Evolutionary conservation across 2,797 vertebrate species (phyloP).

Genomic region (Ptychobarbus kaznakovi): DNA sequence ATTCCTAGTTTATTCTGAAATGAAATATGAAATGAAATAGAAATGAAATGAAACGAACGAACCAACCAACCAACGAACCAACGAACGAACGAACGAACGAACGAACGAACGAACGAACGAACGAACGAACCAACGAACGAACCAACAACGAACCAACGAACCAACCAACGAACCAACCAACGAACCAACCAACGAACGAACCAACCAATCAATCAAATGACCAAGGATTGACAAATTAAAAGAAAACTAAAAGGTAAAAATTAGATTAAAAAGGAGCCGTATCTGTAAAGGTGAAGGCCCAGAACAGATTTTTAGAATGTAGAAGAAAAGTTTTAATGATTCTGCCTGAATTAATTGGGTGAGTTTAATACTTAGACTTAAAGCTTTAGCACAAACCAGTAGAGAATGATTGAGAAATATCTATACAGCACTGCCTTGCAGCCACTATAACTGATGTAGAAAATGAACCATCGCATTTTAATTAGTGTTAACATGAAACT

Average conservation of each 20-base stretch:
- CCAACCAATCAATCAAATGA: no score
- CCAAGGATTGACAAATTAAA: neutral
- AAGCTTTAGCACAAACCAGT: neutral
- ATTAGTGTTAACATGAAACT: conserved; percentile 9
- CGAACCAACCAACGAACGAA: no score
- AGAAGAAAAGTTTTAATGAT: neutral
- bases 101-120: no score
- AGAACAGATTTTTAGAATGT: neutral
- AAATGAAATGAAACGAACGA: no score
- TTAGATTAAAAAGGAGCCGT: neutral
- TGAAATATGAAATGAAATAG: no score
- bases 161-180: no score
- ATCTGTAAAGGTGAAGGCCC: neutral
- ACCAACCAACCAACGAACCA: no score
- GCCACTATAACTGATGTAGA: conserved; percentile 2
- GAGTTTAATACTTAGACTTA: neutral
- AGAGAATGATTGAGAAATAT: neutral
- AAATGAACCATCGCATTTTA: neutral
- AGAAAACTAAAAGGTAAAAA: neutral
- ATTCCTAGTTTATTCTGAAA: no score
- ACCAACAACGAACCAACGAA: no score
- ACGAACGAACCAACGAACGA: no score
- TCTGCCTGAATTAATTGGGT: neutral
- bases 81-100: no score
- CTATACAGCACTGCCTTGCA: neutral